These are phyloP conservation scores for Steinernema scapterisci DNA, from an alignment of 2,888 invertebrate species.

Conservation along the genomic window DNA sequence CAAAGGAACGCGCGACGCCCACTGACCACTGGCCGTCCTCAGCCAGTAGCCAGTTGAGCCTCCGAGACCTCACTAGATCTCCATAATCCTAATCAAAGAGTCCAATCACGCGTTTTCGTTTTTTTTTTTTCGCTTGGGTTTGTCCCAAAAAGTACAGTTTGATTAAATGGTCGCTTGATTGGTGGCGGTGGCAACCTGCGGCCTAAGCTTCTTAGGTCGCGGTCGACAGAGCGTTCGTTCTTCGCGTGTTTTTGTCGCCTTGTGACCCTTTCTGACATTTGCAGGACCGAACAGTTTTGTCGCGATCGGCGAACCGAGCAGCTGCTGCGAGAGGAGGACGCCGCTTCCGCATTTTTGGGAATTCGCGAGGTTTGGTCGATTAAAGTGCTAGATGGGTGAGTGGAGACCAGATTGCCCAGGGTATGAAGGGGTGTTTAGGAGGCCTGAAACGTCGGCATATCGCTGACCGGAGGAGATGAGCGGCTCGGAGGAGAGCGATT, in stretches of 20 bases:
- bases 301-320: no score
- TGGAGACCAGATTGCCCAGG: not conserved
- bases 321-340: not conserved
- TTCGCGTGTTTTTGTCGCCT: not conserved
- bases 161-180: not conserved
- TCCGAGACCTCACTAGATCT: not conserved
- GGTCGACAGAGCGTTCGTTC: not conserved
- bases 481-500: not conserved
- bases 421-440: not conserved
- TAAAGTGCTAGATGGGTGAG: not conserved
- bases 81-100: constrained; percentile 14
- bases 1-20: constrained; percentile 2
- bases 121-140: not conserved
- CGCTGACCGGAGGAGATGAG: constrained; percentile 25
- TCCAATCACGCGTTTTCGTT: not conserved
- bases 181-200: not conserved
- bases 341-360: not conserved
- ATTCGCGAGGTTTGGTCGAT: not conserved
- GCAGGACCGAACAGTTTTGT: not conserved
- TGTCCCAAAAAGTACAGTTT: not conserved
- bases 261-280: no score
- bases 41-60: not conserved
- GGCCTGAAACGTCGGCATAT: constrained; percentile 26
- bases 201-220: constrained; percentile 23
- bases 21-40: not conserved